Percentiles rank a stretch among this genome's conserved stretches.
These are phyloP conservation scores for Lethenteron reissneri DNA, from an alignment of 2,113 vertebrate species.

Conservation along the genomic window DNA sequence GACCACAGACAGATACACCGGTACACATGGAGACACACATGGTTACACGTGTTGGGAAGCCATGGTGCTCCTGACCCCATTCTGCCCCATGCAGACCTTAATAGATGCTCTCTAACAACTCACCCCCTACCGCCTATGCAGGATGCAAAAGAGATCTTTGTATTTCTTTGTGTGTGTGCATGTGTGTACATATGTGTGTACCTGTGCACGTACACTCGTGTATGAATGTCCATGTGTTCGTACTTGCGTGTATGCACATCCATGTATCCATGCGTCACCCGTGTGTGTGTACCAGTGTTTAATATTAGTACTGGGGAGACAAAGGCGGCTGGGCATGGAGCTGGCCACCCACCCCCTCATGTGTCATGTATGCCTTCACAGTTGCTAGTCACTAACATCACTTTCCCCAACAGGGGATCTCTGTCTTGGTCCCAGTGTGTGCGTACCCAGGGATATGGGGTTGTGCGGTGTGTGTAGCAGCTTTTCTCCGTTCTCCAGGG, in stretches of 20 bases:
- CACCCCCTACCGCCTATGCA: no score
- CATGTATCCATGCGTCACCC: no score
- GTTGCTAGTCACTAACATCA: neutral
- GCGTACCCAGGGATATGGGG: conserved; percentile 72
- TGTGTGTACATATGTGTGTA: no score
- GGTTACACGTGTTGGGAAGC: neutral
- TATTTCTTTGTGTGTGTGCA: no score
- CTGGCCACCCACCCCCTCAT: conserved; percentile 7
- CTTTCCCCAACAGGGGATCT: neutral
- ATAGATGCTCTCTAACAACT: no score
- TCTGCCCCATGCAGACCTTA: no score
- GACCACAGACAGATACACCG: neutral
- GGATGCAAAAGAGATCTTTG: no score
- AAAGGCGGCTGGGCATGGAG: conserved; percentile 7
- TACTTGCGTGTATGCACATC: no score
- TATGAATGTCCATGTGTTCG: no score
- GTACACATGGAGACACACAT: neutral
- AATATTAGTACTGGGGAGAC: neutral
- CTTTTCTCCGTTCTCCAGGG: conserved; percentile 45
- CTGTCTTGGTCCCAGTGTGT: neutral
- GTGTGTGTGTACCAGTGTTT: neutral
- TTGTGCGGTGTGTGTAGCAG: conserved; percentile 70
- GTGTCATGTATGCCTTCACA: neutral
- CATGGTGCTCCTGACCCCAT: neutral
- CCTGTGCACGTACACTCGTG: no score